Base-by-base conservation (phyloP, 2,797 vertebrate species). In the Protosalanx chinensis region DNA sequence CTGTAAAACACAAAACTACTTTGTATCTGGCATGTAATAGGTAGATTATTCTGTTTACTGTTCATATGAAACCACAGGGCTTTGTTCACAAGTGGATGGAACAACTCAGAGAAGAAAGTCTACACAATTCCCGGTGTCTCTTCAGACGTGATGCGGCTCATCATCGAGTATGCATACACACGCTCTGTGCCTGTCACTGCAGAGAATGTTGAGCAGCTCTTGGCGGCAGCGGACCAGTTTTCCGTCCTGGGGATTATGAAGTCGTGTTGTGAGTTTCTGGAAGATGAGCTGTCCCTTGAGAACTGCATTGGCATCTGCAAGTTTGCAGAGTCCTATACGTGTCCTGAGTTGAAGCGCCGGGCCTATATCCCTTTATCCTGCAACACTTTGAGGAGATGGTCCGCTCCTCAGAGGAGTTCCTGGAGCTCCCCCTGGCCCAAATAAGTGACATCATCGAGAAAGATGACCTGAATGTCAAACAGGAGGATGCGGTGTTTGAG, bases 291-390 rank as follows among this genome's bases (percentile, higher is more conserved):
- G 7, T 90, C 90, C 73, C 51, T 79, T 29, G 84, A 88, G 67
- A 95, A 94, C 6, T 94, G 94, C 68, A 87, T 95, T 0, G 80
- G 90, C 63, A 91, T 93, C 85, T 93, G 84, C 77, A 91, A 76
- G 67, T 81, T 94, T 73, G 90, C 92, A 0, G 73, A 90, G 15
- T 81, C 88, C 61, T 92, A 90, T 80, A 72, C 85, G 80, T 93
- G 90, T 68, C 88, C 90, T 0, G 85, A 93, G 4, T 86, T 94
- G 74, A 86, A 72, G 49, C 74, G 82, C 20, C 91, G 87, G 12
- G 89, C 91, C 72, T 90, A 85, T 8, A 85, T 8, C 37, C 68
- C 41, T 95, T 90, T 84, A 92, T 95, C 75, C 79, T 95, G 67
- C 84, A 91, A 8, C 86, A 93, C 86, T 95, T 95, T 0, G 87